Conservation (phyloP, 2,888 invertebrate species). For the Onthophagus sagittarius region DNA sequence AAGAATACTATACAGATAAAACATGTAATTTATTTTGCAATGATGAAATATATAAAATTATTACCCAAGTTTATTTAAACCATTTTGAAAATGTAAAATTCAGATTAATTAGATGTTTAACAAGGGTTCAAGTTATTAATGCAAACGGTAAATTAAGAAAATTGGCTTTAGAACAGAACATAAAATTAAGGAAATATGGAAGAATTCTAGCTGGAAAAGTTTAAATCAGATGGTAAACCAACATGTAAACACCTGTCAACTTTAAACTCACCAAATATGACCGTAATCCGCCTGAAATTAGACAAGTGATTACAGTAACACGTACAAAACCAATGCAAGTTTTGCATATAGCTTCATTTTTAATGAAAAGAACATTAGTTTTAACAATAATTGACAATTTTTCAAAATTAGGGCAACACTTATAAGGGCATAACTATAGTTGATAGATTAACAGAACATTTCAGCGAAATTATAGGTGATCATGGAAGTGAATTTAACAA, state of each 20-base stretch:
- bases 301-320: conserved; percentile 17
- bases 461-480: conserved; percentile 22
- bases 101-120: not conserved
- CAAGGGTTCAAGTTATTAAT: not conserved
- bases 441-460: conserved; percentile 19
- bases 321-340: conserved; percentile 20
- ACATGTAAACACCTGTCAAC: not conserved
- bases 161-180: not conserved
- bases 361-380: conserved; percentile 15
- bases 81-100: not conserved
- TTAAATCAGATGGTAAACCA: not conserved
- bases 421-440: conserved; percentile 11
- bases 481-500: conserved; percentile 25
- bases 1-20: not conserved
- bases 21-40: not conserved
- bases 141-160: not conserved
- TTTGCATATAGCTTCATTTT: conserved; percentile 21
- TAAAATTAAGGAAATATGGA: not conserved
- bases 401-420: conserved; percentile 18
- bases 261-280: conserved; percentile 7
- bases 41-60: conserved; percentile 5
- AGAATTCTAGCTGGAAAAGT: not conserved
- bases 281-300: not conserved
- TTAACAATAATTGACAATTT: conserved; percentile 24
- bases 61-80: not conserved